Percentiles rank a stretch among this genome's conserved stretches.
These are phyloP conservation scores for Elanoides forficatus DNA, from an alignment of 2,113 vertebrate genomes.

Conservation along the genomic window DNA sequence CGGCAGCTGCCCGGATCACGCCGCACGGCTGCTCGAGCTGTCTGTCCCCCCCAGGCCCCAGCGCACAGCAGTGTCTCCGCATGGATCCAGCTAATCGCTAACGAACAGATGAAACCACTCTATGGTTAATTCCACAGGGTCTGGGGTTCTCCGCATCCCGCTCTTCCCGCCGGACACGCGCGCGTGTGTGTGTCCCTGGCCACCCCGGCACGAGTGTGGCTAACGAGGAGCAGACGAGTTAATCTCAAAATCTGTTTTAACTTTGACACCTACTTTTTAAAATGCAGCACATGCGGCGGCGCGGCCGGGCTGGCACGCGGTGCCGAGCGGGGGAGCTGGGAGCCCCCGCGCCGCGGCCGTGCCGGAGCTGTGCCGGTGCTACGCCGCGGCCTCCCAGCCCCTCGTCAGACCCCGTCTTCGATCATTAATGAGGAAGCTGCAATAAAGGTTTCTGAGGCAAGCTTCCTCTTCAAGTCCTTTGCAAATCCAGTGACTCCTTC, in stretches of 20 bases:
- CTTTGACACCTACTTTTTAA: conserved; percentile 23
- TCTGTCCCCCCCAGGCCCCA: background rate
- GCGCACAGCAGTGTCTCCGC: background rate
- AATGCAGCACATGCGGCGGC: background rate
- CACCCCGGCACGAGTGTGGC: background rate
- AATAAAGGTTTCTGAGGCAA: no score
- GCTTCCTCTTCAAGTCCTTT: no score
- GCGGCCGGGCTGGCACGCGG: background rate
- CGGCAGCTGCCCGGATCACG: background rate
- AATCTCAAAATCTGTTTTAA: conserved; percentile 16
- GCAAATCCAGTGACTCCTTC: no score
- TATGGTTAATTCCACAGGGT: background rate
- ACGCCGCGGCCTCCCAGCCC: background rate
- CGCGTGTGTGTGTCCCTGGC: accelerated
- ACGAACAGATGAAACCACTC: background rate
- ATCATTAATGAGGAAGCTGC: background rate
- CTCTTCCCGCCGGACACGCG: background rate
- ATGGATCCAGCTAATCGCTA: background rate
- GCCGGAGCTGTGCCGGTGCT: accelerated
- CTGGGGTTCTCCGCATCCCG: background rate
- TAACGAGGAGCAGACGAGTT: background rate
- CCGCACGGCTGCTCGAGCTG: background rate
- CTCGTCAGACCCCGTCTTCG: accelerated
- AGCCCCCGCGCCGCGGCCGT: accelerated
- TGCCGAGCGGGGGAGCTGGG: background rate